phyloP scores from a whole-genome alignment of 2,113 vertebrate species.

The Pionites leucogaster region DNA sequence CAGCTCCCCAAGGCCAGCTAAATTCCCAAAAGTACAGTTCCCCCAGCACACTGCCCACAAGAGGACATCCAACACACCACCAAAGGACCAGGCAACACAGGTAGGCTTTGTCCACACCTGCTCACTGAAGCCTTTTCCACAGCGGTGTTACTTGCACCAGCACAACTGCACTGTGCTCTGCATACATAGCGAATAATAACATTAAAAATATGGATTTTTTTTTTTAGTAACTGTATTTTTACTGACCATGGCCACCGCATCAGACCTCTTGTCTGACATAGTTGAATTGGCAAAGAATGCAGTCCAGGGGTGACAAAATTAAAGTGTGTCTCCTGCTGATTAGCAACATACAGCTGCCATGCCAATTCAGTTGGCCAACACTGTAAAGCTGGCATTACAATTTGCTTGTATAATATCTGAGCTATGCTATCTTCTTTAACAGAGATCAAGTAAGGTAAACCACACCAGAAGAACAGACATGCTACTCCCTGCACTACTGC shows the following conservation, averaged over 20 bases:
- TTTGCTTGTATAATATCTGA: not conserved
- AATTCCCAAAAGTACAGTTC: not conserved
- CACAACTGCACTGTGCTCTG: not conserved
- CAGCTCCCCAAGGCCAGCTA: not conserved
- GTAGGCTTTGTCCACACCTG: not conserved
- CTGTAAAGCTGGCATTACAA: not conserved
- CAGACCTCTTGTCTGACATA: not conserved
- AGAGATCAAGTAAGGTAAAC: not conserved
- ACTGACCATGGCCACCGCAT: not conserved
- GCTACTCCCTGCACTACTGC: not conserved
- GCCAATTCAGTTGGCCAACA: not conserved
- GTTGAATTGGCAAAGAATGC: not conserved
- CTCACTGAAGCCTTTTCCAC: not conserved
- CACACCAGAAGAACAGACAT: not conserved
- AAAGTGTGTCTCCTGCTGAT: not conserved
- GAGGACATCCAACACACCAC: not conserved
- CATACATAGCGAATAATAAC: not conserved
- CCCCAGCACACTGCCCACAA: not conserved
- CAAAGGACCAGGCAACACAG: rapidly evolving
- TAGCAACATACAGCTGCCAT: not conserved
- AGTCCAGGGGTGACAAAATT: not conserved
- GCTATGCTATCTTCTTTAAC: not conserved
- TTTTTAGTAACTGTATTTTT: not conserved
- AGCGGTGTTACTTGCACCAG: not conserved
- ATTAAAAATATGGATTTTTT: not conserved